Evolutionary conservation across 1,140 invertebrate species (phyloP).

Genomic region (Calycopis cecrops): DNA sequence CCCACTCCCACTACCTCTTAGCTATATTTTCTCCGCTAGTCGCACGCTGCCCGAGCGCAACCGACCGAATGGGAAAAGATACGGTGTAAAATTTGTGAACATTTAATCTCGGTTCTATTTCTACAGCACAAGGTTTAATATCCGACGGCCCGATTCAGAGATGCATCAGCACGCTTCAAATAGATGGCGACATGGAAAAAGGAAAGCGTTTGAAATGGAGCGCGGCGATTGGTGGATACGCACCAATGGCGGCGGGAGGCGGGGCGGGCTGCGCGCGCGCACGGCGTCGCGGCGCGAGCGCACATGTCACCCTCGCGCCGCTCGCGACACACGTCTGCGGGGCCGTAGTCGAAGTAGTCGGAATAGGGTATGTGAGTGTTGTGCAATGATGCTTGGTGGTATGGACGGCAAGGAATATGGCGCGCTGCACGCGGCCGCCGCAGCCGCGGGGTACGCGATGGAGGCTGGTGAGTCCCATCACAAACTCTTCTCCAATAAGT

Average conservation of each 20-base stretch:
- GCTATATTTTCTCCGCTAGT: conserved; percentile 38
- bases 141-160: conserved; percentile 19
- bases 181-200: conserved; percentile 66
- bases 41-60: conserved; percentile 57
- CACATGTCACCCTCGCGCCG: conserved; percentile 23
- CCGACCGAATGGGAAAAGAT: conserved; percentile 66
- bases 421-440: conserved; percentile 60
- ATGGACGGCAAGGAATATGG: conserved; percentile 71
- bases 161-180: conserved; percentile 65
- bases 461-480: conserved; percentile 42
- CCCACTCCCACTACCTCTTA: conserved; percentile 13
- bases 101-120: conserved; percentile 21
- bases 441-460: conserved; percentile 61
- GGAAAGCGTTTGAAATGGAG: conserved; percentile 65
- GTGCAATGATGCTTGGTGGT: conserved; percentile 55
- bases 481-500: conserved; percentile 5
- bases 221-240: conserved; percentile 60
- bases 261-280: conserved; percentile 44
- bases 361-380: conserved; percentile 43
- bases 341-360: background rate
- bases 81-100: conserved; percentile 28
- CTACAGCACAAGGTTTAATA: conserved; percentile 24
- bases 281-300: conserved; percentile 33
- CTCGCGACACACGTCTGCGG: conserved; percentile 32
- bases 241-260: conserved; percentile 60